Base-by-base conservation (phyloP, 2,113 vertebrate species). In the Anthoscopus minutus region DNA sequence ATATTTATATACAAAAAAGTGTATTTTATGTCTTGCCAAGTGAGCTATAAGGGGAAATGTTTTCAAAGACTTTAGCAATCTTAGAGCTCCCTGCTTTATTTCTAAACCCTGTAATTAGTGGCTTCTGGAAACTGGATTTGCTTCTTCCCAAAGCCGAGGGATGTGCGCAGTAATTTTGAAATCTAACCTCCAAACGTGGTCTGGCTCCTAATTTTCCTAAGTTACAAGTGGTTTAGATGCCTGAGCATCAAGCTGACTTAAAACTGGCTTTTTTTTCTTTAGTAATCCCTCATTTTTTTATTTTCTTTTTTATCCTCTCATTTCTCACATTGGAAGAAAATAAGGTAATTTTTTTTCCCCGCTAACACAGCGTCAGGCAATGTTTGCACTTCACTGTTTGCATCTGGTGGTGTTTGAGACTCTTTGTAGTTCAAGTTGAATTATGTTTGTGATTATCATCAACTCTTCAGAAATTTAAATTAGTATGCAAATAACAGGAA, bases 81-180 rank as follows among this genome's bases (percentile, higher is more conserved):
- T 53, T 35, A 0, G 66, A 89, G 74, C 64, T 79, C 85, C 56
- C 50, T 85, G 64, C 85, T 94, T 91, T 77, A 38, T 93, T 96
- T 95, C 85, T 86, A n/a, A 83, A 56, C 93, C 86, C 81, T 89
- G 35, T 85, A 73, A 96, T 96, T 93, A 95, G 89, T 89, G 92
- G 87, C 88, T 94, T 73, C 74, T 94, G 56, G 67, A 86, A 94
- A 89, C 89, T 92, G 94, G 93, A 94, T 94, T 96, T 94, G 50
- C 94, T 40, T 70, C 91, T 94, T 82, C 74, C 62, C 74, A 62
- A 35, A 77, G 79, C 88, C 67, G 58, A 80, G 54, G 87, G 79
- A 66, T 80, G 40, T 2, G 15, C 45, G 21, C 15, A 18, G 81
- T 54, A 72, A 82, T 94, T 95, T 93, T 94, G 87, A 89, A 91